Conservation (phyloP, 2,797 vertebrate genomes). For the Propithecus deckenii region DNA sequence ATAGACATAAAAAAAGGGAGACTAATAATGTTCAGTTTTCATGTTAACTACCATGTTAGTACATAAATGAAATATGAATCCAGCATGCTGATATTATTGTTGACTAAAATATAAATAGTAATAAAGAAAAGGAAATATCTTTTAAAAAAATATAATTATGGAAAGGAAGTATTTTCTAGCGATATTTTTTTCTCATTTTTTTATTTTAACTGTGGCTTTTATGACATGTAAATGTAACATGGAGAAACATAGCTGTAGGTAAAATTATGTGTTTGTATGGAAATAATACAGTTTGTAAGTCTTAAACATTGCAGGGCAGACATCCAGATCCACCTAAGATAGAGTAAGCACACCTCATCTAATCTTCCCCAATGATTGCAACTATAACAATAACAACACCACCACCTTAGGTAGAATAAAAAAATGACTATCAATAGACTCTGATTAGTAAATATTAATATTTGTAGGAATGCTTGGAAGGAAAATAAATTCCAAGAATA, state of each 20-base stretch:
- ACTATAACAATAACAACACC: not conserved
- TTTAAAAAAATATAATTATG: not conserved
- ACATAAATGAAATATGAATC: constrained; percentile 57
- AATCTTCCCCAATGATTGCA: not conserved
- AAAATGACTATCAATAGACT: not conserved
- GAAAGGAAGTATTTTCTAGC: constrained; percentile 28
- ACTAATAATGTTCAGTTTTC: constrained; percentile 68
- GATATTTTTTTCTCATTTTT: not conserved
- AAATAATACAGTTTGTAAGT: not conserved
- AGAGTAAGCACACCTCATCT: not conserved
- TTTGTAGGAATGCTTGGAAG: not conserved
- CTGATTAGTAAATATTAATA: not conserved
- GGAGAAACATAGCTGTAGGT: not conserved
- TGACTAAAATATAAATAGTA: constrained; percentile 44
- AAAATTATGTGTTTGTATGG: not conserved
- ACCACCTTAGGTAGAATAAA: not conserved
- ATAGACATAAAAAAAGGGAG: constrained; percentile 41
- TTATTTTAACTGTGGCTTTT: not conserved
- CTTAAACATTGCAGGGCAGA: not conserved
- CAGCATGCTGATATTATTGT: constrained; percentile 40
- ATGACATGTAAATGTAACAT: not conserved
- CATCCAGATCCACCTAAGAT: not conserved
- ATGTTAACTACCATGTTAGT: not conserved
- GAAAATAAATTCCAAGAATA: not conserved
- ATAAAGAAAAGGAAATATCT: constrained; percentile 46